Evolutionary conservation across 2,888 invertebrate species (phyloP), one percentile per base, ranked within the genome.

Genomic region (Agelastica alni): DNA sequence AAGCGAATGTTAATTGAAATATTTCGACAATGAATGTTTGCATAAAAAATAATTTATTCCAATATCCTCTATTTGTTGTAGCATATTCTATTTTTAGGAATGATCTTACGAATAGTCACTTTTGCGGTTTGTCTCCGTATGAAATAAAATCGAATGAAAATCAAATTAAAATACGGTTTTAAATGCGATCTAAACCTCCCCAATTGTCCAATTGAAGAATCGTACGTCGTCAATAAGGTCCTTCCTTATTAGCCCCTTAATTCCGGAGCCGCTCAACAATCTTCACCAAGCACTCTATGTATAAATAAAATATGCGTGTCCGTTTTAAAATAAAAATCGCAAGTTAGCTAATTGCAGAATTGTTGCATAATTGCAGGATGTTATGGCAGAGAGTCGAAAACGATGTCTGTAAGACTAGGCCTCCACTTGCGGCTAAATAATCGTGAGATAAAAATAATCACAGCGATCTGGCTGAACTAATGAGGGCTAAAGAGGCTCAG

Each of bases 211-310:
- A 56, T 56, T 56, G 56, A 43, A 49, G 34, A 41, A 47, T 52
- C 39, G 34, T 26, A 31, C n/a, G n/a, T 31, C 37, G 4, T 42
- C 46, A 56, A 56, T 51, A 36, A 36, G 42, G 28, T 52, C 44
- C 51, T 51, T 55, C 55, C 56, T 56, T 56, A 52, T 56, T 56
- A 56, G 47, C 32, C 37, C 45, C 37, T 43, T 34, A 28, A 44
- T 37, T 51, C 30, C 12, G 10, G 36, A 31, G 31, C 28, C 28
- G 28, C 44, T 44, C 13, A n/a, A 37, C 34, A 34, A 44, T 44
- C 10, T 39, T 39, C 6, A 20, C 37, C n/a, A 16, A 14, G 13
- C n/a, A n/a, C n/a, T n/a, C n/a, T n/a, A n/a, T 18, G 36, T 16
- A 30, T 28, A 18, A 31, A 51, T 31, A 28, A 43, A 51, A 43